Conservation (phyloP, 2,888 invertebrate species). For the Gortyna flavago region DNA sequence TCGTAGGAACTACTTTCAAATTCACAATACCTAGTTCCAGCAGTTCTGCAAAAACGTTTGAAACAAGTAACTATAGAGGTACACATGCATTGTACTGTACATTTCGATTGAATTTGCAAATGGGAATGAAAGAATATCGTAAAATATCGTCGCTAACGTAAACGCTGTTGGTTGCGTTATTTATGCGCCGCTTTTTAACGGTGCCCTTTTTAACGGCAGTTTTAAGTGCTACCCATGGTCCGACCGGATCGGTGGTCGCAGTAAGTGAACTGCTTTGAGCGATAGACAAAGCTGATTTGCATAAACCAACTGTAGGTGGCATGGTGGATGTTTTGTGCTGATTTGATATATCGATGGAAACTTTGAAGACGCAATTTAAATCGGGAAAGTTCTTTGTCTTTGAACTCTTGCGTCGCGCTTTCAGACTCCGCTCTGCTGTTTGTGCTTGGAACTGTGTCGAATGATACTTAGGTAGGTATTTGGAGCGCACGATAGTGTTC, state of each 20-base stretch:
- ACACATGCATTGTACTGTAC: slow-evolving; percentile 34
- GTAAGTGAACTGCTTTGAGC: slow-evolving; percentile 57
- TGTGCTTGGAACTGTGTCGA: background rate
- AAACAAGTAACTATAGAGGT: slow-evolving; percentile 16
- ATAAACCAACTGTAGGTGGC: slow-evolving; percentile 42
- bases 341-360: slow-evolving; percentile 40
- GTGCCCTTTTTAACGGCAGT: slow-evolving; percentile 86
- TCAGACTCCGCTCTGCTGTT: background rate
- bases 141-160: slow-evolving; percentile 84
- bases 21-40: slow-evolving; percentile 2
- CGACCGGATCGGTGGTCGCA: slow-evolving; percentile 45
- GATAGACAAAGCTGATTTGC: slow-evolving; percentile 54
- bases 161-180: slow-evolving; percentile 84
- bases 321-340: slow-evolving; percentile 27
- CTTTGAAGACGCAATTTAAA: slow-evolving; percentile 40
- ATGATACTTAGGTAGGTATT: background rate
- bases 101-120: slow-evolving; percentile 67
- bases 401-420: slow-evolving; percentile 17
- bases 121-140: slow-evolving; percentile 82
- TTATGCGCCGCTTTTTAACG: slow-evolving; percentile 87
- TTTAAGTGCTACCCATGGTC: slow-evolving; percentile 84
- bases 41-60: slow-evolving; percentile 25
- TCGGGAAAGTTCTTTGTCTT: slow-evolving; percentile 41
- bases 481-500: background rate
- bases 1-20: background rate